phyloP scores from a whole-genome alignment of 64 coral and sea anemone genomes.

The Acropora yongei region DNA sequence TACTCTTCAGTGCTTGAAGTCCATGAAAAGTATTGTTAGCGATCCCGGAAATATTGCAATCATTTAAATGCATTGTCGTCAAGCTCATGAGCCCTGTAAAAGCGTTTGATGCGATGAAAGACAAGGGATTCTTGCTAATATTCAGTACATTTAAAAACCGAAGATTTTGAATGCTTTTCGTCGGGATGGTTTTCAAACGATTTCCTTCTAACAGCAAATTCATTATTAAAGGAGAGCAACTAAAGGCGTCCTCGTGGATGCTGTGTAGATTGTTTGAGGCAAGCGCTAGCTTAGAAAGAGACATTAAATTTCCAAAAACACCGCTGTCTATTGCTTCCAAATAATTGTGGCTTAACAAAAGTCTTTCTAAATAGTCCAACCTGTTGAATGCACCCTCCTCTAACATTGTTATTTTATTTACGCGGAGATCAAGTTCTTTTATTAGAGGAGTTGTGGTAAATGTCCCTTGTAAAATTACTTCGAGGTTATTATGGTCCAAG shows the following conservation, averaged over 20 bases:
- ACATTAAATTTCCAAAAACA: constrained; percentile 60
- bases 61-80: constrained; percentile 4
- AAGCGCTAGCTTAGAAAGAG: constrained; percentile 28
- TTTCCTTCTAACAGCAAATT: constrained; percentile 36
- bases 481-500: constrained; percentile 34
- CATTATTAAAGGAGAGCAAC: constrained; percentile 26
- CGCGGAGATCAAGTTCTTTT: constrained; percentile 8
- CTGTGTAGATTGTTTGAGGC: constrained; percentile 30
- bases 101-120: constrained; percentile 12
- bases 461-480: neutral
- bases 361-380: constrained; percentile 16
- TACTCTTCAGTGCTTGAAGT: neutral
- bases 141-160: constrained; percentile 55
- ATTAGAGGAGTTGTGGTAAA: neutral
- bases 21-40: constrained; percentile 33
- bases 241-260: constrained; percentile 38
- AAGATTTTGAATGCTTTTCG: neutral
- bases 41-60: constrained; percentile 27
- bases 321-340: constrained; percentile 15
- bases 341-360: neutral
- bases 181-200: neutral
- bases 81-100: constrained; percentile 16
- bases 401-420: constrained; percentile 21
- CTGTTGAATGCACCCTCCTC: constrained; percentile 47
- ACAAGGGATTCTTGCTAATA: constrained; percentile 34